These are phyloP conservation scores for Nymphalis c-album DNA, from an alignment of 2,888 invertebrate genomes.

Conservation along the genomic window DNA sequence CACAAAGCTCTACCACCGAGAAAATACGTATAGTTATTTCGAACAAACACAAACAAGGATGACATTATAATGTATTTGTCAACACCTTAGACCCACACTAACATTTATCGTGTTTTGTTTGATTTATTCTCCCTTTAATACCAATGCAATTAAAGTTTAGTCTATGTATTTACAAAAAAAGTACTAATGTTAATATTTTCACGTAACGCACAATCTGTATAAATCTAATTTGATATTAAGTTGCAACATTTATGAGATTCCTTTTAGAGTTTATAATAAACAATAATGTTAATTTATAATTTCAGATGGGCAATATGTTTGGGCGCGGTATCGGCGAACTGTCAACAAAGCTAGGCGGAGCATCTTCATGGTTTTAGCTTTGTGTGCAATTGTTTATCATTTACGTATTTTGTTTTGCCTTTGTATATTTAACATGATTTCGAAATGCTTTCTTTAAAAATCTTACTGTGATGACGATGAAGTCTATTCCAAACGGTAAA, in stretches of 20 bases:
- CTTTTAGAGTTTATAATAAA: not conserved
- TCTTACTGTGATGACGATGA: conserved; percentile 62
- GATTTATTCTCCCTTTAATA: too few relatives aligned
- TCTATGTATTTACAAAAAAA: too few relatives aligned
- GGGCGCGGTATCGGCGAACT: conserved; percentile 95
- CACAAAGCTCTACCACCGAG: too few relatives aligned
- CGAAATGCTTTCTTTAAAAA: conserved; percentile 33
- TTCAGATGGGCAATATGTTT: conserved; percentile 92
- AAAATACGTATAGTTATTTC: too few relatives aligned
- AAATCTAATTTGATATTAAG: too few relatives aligned
- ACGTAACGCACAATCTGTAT: too few relatives aligned
- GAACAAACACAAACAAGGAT: too few relatives aligned
- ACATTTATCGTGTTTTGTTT: too few relatives aligned
- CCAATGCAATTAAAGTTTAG: too few relatives aligned
- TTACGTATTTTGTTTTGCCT: conserved; percentile 55
- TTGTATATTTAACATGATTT: conserved; percentile 57
- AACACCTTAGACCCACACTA: too few relatives aligned
- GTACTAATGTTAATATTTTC: too few relatives aligned
- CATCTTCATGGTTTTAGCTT: conserved; percentile 90
- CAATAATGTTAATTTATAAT: conserved; percentile 23
- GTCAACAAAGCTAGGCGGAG: conserved; percentile 92
- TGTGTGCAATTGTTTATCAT: conserved; percentile 44
- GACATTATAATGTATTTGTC: too few relatives aligned
- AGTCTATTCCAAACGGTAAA: conserved; percentile 46
- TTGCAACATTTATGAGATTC: not conserved